These are phyloP conservation scores for Hippocampus guttulatus DNA, from an alignment of 2,113 vertebrate genomes.

Conservation along the genomic window DNA sequence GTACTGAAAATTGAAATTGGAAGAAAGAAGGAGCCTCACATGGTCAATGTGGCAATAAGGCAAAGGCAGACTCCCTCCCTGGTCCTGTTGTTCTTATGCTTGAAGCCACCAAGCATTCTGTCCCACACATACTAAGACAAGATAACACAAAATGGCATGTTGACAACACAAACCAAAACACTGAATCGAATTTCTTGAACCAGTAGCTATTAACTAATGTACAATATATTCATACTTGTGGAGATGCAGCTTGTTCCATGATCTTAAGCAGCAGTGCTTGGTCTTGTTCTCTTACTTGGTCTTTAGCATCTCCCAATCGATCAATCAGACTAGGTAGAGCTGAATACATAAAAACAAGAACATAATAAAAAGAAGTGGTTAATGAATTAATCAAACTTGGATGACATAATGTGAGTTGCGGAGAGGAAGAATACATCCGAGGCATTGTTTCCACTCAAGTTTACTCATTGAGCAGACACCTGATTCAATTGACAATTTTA, in stretches of 20 bases:
- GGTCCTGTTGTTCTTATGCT: conserved; percentile 98
- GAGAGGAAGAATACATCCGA: neutral
- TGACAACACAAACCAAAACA: neutral
- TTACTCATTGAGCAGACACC: too few relatives aligned
- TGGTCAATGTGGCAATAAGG: conserved; percentile 89
- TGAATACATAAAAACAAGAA: conserved; percentile 42
- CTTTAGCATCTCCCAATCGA: conserved; percentile 92
- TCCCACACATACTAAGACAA: conserved; percentile 89
- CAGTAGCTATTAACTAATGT: neutral
- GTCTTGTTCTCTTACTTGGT: conserved; percentile 94
- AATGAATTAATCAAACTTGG: neutral
- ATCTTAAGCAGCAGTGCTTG: conserved; percentile 92
- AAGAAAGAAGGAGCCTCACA: conserved; percentile 70
- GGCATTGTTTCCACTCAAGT: neutral
- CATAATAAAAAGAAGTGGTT: neutral
- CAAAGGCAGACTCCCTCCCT: conserved; percentile 97
- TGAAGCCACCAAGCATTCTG: conserved; percentile 94
- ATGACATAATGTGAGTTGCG: neutral
- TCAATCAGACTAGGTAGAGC: conserved; percentile 95
- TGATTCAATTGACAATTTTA: too few relatives aligned
- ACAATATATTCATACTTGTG: conserved; percentile 70
- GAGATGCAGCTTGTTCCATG: conserved; percentile 90
- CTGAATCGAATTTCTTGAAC: too few relatives aligned
- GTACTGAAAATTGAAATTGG: neutral
- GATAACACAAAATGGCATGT: conserved; percentile 8